These are phyloP conservation scores for Phocoena sinus DNA, from an alignment of 2,113 vertebrate genomes.

Conservation along the genomic window DNA sequence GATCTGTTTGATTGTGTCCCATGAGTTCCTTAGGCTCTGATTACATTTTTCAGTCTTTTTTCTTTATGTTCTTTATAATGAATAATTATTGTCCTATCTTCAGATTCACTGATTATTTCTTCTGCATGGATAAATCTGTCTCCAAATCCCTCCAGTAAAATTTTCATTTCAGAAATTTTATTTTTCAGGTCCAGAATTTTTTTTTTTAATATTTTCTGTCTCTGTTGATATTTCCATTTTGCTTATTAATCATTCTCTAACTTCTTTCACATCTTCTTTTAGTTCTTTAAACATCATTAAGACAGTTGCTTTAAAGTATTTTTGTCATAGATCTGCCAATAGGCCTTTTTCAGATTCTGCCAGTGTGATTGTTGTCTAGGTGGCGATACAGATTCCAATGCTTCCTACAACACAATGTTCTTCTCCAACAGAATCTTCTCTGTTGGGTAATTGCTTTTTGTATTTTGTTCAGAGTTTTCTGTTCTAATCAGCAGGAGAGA, in stretches of 20 bases:
- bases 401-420: background rate
- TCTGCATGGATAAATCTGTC: background rate
- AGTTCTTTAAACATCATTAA: background rate
- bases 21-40: background rate
- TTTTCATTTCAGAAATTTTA: background rate
- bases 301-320: background rate
- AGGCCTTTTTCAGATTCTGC: background rate
- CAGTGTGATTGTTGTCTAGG: background rate
- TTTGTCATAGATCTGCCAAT: background rate
- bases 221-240: background rate
- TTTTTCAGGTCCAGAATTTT: background rate
- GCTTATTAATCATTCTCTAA: background rate
- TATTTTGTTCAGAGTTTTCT: background rate
- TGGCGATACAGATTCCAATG: background rate
- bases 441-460: background rate
- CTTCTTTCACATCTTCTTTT: background rate
- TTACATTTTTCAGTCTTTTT: background rate
- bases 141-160: background rate
- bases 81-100: background rate
- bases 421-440: background rate
- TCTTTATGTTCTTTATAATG: background rate
- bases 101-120: background rate
- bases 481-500: background rate
- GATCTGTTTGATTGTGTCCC: background rate
- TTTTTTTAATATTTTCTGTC: background rate